Percentiles rank a stretch among this genome's conserved stretches.
These are phyloP conservation scores for Cremastinae sp. DNA, from an alignment of 2,888 invertebrate genomes.

Conservation along the genomic window DNA sequence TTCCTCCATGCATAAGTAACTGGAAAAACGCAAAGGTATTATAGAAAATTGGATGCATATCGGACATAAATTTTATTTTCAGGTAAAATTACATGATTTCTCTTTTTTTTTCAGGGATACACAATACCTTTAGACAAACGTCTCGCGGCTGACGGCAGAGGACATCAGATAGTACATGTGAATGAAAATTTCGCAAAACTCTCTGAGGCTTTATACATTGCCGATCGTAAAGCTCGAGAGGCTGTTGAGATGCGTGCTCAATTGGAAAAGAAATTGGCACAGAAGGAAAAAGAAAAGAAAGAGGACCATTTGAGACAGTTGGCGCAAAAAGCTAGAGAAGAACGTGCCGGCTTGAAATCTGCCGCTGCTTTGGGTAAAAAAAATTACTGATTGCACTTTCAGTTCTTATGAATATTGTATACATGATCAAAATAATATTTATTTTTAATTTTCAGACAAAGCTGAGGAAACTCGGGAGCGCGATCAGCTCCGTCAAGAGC, in stretches of 20 bases:
- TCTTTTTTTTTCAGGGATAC: conserved; percentile 84
- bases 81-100: not conserved
- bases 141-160: conserved; percentile 98
- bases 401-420: not conserved
- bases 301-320: conserved; percentile 96
- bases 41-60: not conserved
- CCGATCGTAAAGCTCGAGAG: conserved; percentile 97
- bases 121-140: conserved; percentile 99
- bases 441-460: conserved; percentile 75
- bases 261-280: conserved; percentile 96
- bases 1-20: conserved; percentile 99
- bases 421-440: not conserved
- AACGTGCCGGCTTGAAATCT: conserved; percentile 90
- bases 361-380: conserved; percentile 76
- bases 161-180: conserved; percentile 97
- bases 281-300: conserved; percentile 98
- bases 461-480: conserved; percentile 90
- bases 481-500: conserved; percentile 92
- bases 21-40: conserved; percentile 98
- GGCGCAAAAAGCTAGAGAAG: conserved; percentile 97
- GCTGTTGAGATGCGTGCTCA: conserved; percentile 98
- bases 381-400: too few relatives aligned
- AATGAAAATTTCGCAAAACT: conserved; percentile 99
- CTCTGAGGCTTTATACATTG: conserved; percentile 98
- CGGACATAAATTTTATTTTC: not conserved